phyloP scores from a whole-genome alignment of 2,888 invertebrate genomes.

The Ferdinandea cuprea region DNA sequence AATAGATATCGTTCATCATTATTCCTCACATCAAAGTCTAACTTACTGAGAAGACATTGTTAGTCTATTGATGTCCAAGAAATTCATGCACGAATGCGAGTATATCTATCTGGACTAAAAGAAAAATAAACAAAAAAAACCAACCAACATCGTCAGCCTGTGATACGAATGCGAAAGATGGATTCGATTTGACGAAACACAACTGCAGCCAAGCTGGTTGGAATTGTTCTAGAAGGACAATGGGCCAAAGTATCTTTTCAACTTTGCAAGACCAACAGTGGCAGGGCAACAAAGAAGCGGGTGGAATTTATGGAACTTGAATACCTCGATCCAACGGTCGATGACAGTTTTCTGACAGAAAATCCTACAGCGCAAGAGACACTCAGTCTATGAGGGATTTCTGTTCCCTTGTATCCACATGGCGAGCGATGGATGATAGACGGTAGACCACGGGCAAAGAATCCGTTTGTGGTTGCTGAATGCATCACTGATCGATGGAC shows the following conservation, averaged over 20 bases:
- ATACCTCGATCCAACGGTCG: constrained; percentile 51
- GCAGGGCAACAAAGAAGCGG: constrained; percentile 41
- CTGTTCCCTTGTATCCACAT: constrained; percentile 31
- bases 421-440: constrained; percentile 1
- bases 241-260: constrained; percentile 42
- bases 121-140: no score
- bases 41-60: constrained; percentile 29
- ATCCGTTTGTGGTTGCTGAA: constrained; percentile 26
- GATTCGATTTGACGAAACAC: constrained; percentile 40
- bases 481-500: constrained; percentile 51
- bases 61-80: neutral
- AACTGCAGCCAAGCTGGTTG: constrained; percentile 21
- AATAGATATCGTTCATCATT: constrained; percentile 14
- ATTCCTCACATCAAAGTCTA: constrained; percentile 34
- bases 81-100: neutral
- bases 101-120: neutral
- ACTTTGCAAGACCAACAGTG: constrained; percentile 11
- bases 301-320: constrained; percentile 72
- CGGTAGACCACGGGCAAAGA: constrained; percentile 31
- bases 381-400: constrained; percentile 68
- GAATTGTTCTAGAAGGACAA: constrained; percentile 22
- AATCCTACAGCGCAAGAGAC: constrained; percentile 61
- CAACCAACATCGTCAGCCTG: constrained; percentile 1
- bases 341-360: constrained; percentile 63
- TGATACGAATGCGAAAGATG: constrained; percentile 38